Conservation (phyloP, 1,140 invertebrate genomes). For the Caenorhabditis brenneri region DNA sequence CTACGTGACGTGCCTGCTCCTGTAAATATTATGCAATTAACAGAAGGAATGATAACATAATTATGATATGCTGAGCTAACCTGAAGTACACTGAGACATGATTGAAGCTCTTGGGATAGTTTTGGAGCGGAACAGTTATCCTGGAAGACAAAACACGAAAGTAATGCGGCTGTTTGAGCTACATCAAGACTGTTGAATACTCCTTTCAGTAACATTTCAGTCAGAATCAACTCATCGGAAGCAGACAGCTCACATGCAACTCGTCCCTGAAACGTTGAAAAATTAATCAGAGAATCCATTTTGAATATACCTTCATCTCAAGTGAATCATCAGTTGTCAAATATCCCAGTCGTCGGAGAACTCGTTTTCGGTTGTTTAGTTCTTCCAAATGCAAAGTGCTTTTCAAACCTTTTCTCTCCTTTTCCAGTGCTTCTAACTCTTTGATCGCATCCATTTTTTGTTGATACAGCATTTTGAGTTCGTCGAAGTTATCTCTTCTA, state of each 20-base stretch:
- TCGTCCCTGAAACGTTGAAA: conserved; percentile 77
- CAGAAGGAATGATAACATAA: background rate
- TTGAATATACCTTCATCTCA: conserved; percentile 77
- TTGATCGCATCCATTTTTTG: conserved; percentile 76
- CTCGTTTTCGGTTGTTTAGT: conserved; percentile 90
- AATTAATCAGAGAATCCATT: background rate
- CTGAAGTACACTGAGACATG: conserved; percentile 84
- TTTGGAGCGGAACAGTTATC: conserved; percentile 87
- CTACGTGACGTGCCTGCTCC: conserved; percentile 86
- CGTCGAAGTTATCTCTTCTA: conserved; percentile 76
- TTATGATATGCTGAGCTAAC: conserved; percentile 71
- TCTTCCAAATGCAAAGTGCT: conserved; percentile 95
- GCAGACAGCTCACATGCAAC: conserved; percentile 96
- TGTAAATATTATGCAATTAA: too few relatives aligned
- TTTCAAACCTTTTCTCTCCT: conserved; percentile 85
- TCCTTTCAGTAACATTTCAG: conserved; percentile 97
- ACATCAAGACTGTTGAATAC: conserved; percentile 86
- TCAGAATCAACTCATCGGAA: conserved; percentile 94
- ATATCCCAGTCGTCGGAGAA: conserved; percentile 87
- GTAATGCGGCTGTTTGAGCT: conserved; percentile 83
- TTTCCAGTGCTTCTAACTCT: conserved; percentile 75
- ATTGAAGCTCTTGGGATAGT: conserved; percentile 84
- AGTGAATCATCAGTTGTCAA: conserved; percentile 92
- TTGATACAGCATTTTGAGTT: conserved; percentile 80
- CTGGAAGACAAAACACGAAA: conserved; percentile 97